Conservation (phyloP, 1,140 invertebrate species). For the Drosophila ambigua region DNA sequence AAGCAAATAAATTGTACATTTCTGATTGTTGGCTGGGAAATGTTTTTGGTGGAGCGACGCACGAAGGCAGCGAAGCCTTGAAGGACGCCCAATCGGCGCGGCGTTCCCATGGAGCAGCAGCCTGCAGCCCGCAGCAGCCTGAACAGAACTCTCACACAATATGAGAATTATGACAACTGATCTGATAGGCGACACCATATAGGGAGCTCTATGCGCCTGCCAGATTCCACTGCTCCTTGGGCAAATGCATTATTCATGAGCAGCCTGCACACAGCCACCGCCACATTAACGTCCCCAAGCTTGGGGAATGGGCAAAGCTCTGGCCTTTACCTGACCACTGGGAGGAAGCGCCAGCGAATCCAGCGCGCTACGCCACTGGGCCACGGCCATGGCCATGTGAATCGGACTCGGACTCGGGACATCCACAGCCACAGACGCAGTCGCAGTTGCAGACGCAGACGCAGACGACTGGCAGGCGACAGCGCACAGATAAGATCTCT, state of each 20-base stretch:
- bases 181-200: slow-evolving; percentile 81
- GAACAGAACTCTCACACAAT: slow-evolving; percentile 52
- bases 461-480: slow-evolving; percentile 51
- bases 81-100: slow-evolving; percentile 38
- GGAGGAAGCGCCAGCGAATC: slow-evolving; percentile 68
- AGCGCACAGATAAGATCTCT: slow-evolving; percentile 68
- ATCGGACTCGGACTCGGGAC: slow-evolving; percentile 28
- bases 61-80: slow-evolving; percentile 7
- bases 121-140: no score
- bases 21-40: slow-evolving; percentile 24
- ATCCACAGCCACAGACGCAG: slow-evolving; percentile 19
- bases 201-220: slow-evolving; percentile 76
- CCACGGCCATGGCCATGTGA: slow-evolving; percentile 60
- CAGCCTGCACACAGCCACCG: no score
- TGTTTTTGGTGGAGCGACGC: slow-evolving; percentile 6
- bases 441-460: slow-evolving; percentile 7
- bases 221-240: slow-evolving; percentile 62
- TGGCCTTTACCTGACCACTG: slow-evolving; percentile 15
- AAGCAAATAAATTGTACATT: slow-evolving; percentile 57
- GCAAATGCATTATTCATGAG: slow-evolving; percentile 74
- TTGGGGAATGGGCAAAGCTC: slow-evolving; percentile 8
- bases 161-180: slow-evolving; percentile 82
- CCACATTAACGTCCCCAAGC: slow-evolving; percentile 9
- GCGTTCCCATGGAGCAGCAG: slow-evolving; percentile 58
- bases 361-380: slow-evolving; percentile 14